Conservation (phyloP, 2,888 invertebrate species). For the Acronicta leporina region DNA sequence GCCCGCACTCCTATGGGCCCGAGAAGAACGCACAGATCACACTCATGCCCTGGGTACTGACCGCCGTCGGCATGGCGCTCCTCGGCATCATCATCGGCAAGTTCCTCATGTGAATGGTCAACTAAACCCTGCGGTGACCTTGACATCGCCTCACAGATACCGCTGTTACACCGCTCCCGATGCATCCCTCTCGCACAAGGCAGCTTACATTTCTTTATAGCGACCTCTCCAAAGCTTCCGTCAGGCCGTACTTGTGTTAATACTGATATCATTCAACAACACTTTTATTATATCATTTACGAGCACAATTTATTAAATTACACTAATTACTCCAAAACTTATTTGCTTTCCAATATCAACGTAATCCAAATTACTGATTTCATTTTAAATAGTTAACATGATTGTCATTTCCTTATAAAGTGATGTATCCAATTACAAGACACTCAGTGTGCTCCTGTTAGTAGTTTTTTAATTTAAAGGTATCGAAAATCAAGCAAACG, state of each 20-base stretch:
- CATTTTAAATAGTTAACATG: conserved; percentile 24
- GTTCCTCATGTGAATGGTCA: conserved; percentile 92
- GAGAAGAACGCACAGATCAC: conserved; percentile 90
- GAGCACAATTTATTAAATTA: conserved; percentile 7
- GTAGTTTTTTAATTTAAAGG: conserved; percentile 33
- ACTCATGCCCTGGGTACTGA: conserved; percentile 90
- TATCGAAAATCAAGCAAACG: conserved; percentile 6
- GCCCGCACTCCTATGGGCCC: conserved; percentile 82
- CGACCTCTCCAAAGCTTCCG: conserved; percentile 54
- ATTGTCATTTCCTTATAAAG: conserved; percentile 26
- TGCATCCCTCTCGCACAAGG: conserved; percentile 69
- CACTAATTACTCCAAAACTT: conserved; percentile 23
- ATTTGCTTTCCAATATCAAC: conserved; percentile 9
- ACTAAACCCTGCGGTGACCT: conserved; percentile 69
- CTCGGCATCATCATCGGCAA: conserved; percentile 94
- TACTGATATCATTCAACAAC: conserved; percentile 6
- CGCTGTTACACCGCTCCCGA: conserved; percentile 78
- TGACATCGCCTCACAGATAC: conserved; percentile 71
- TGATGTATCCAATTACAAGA: conserved; percentile 37
- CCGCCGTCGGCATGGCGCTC: conserved; percentile 91
- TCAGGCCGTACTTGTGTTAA: conserved; percentile 44
- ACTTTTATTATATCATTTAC: conserved; percentile 9
- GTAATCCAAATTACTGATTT: conserved; percentile 12
- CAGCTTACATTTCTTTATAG: conserved; percentile 67
- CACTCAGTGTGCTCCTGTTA: conserved; percentile 35